Evolutionary conservation across 1,140 invertebrate genomes (phyloP).

Genomic region (Trachymyrmex septentrionalis): DNA sequence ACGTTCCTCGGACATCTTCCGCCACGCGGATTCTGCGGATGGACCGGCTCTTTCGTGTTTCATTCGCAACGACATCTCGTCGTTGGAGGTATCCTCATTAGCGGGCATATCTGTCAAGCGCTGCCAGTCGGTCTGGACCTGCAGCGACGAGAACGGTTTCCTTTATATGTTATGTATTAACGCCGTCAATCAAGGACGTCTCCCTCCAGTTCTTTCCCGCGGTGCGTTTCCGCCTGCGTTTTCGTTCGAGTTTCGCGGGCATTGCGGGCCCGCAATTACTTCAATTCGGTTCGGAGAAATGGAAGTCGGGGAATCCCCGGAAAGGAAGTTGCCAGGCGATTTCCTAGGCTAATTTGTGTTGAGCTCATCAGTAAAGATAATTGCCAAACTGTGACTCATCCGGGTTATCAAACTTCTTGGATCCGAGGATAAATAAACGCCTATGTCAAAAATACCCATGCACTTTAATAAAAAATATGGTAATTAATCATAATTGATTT

Average conservation of each 20-base stretch:
- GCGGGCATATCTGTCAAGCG: slow-evolving; percentile 78
- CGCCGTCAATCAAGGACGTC: slow-evolving; percentile 66
- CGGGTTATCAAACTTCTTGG: not conserved
- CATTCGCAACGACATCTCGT: slow-evolving; percentile 61
- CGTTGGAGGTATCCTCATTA: slow-evolving; percentile 77
- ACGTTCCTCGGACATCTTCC: not conserved
- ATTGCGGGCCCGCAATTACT: no score
- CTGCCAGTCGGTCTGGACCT: slow-evolving; percentile 74
- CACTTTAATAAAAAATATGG: no score
- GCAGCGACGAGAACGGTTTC: slow-evolving; percentile 78
- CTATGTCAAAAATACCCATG: no score
- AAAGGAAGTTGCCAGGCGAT: not conserved
- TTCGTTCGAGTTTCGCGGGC: not conserved
- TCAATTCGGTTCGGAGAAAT: not conserved
- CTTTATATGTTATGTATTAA: slow-evolving; percentile 82
- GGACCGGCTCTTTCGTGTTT: not conserved
- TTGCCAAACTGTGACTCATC: not conserved
- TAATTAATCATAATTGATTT: no score
- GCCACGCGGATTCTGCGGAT: no score
- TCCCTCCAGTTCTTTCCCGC: slow-evolving; percentile 48
- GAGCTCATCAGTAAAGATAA: not conserved
- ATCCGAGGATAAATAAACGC: not conserved
- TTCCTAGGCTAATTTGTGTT: not conserved
- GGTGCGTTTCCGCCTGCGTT: slow-evolving; percentile 11
- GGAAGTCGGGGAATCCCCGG: not conserved